Evolutionary conservation across 2,797 vertebrate species (phyloP), one percentile per base, ranked within the genome.

Genomic region (Pseudochromis fuscus): DNA sequence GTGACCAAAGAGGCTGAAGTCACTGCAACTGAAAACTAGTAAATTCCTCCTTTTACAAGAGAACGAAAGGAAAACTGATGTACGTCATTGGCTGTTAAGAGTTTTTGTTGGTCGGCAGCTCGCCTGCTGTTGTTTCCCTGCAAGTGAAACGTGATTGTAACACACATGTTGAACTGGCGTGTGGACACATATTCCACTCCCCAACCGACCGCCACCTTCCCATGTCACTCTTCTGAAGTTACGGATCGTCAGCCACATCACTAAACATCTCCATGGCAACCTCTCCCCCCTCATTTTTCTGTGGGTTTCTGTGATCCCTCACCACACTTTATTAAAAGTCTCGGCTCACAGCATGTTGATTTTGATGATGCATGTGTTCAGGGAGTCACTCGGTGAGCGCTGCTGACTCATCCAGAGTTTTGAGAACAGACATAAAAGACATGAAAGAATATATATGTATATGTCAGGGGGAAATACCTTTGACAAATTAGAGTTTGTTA

Each of bases 251-350:
- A 30, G 50, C 81, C 86, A 89, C 78, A 86, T 86, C 65, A 84
- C 52, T 82, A 31, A 71, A 64, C 44, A 33, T 90, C 69, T 28
- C 82, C 85, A 79, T 82, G 77, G 65, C 70, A 79, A 78, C 63
- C n/a, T 9, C 23, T 31, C 55, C 24, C 30, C 69, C 70, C 67
- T 61, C 60, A 62, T 59, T 58, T 55, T 70, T 75, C 70, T 85
- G 87, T 77, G 83, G 86, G 63, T 79, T 75, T 49, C 24, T 82
- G 67, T 77, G 75, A 87, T 86, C 83, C 7, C 37, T 83, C 24
- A 75, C 45, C 60, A 77, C 40, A 69, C 44, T 19, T 33, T 69
- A 87, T 88, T 87, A 85, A 82, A 79, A 79, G 71, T 66, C 64
- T 50, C 59, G 53, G 51, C 52, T 72, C 62, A 12, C 48, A 57